Evolutionary conservation across 2,797 vertebrate genomes (phyloP).

Genomic region (Acipenser ruthenus): DNA sequence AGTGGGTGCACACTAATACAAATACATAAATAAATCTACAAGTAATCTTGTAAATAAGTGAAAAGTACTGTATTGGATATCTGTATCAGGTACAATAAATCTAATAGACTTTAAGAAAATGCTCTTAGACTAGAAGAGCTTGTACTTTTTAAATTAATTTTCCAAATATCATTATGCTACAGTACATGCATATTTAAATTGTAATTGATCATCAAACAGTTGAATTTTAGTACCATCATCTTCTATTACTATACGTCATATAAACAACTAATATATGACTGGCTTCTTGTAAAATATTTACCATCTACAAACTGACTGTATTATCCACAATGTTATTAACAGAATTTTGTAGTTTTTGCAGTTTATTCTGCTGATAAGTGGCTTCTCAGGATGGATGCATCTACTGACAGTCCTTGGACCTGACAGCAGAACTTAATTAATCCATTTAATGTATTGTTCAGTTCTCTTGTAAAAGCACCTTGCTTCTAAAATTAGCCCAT

Average conservation of each 20-base stretch:
- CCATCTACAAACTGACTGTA: conserved; percentile 12
- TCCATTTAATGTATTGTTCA: conserved; percentile 59
- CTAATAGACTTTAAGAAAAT: not conserved
- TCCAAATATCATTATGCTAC: conserved; percentile 4
- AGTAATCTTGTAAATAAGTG: too few relatives aligned
- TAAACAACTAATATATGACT: conserved; percentile 28
- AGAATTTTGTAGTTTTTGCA: conserved; percentile 6
- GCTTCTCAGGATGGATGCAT: conserved; percentile 17
- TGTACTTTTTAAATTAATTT: not conserved
- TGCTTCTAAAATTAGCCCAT: conserved; percentile 28
- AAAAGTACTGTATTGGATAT: too few relatives aligned
- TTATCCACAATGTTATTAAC: conserved; percentile 20
- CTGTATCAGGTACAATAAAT: too few relatives aligned
- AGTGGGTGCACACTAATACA: too few relatives aligned
- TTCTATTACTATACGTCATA: conserved; percentile 27
- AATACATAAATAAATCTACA: too few relatives aligned
- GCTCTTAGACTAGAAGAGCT: not conserved
- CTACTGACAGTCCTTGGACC: conserved; percentile 35
- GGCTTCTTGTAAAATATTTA: conserved; percentile 25
- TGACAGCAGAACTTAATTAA: conserved; percentile 55
- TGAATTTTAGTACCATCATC: conserved; percentile 28
- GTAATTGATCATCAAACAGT: conserved; percentile 4
- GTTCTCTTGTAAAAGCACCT: conserved; percentile 48
- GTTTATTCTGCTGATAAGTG: conserved; percentile 25
- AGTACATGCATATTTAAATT: not conserved